Evolutionary conservation across 2,113 vertebrate species (phyloP).

Genomic region (Uria lomvia): DNA sequence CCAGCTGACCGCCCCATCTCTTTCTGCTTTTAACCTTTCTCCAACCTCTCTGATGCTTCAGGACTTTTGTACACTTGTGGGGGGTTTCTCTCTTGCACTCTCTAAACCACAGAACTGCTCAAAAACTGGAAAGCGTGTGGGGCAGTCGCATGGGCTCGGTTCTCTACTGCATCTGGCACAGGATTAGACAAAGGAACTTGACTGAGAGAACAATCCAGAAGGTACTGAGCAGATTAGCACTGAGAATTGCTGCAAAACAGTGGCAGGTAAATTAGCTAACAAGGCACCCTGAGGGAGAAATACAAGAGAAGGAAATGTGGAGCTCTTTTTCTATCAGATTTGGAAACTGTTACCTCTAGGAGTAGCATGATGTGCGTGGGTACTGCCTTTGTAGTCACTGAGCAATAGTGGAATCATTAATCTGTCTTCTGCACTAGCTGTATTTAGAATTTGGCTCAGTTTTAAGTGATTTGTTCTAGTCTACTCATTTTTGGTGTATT

Average conservation of each 20-base stretch:
- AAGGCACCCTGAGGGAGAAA: slow-evolving; percentile 7
- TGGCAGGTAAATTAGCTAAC: slow-evolving; percentile 7
- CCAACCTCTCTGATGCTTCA: not conserved
- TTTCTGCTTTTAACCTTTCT: not conserved
- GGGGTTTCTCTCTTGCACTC: not conserved
- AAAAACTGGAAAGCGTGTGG: not conserved
- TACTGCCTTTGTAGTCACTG: not conserved
- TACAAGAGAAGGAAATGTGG: not conserved
- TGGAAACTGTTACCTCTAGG: not conserved
- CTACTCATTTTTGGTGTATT: not conserved
- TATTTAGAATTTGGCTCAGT: not conserved
- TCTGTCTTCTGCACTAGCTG: not conserved
- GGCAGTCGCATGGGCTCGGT: not conserved
- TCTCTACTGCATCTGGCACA: not conserved
- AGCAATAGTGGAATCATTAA: not conserved
- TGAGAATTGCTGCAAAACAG: not conserved
- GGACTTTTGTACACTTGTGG: not conserved
- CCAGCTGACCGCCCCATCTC: not conserved
- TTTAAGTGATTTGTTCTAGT: not conserved
- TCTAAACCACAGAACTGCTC: not conserved
- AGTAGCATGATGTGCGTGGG: not conserved
- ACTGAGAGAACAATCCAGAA: slow-evolving; percentile 26
- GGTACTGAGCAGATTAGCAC: not conserved
- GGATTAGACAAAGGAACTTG: not conserved
- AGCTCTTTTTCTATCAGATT: slow-evolving; percentile 15